Base-by-base conservation (phyloP, 2,797 vertebrate species). In the Ataeniobius toweri region DNA sequence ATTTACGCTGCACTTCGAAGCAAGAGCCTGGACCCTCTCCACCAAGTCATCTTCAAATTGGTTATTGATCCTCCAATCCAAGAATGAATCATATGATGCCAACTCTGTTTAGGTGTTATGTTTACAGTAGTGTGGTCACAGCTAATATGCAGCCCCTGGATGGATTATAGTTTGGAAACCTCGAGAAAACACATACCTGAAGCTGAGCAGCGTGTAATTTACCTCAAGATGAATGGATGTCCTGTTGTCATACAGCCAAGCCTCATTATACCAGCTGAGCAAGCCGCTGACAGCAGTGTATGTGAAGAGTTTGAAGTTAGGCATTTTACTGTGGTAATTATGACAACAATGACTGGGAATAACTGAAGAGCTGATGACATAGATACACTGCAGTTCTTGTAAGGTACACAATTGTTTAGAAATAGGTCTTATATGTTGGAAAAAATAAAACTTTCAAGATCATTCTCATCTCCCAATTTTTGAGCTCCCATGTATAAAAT, bases 61-160 rank as follows among this genome's bases (percentile, higher is more conserved):
- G 93, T 95, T 96, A 95, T 96, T 94, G 95, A 96, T 95, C 94
- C 86, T 86, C 88, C 83, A 88, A 94, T 94, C 86, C 75, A 81
- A 91, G 92, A 94, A 95, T 94, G 90, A 94, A 91, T 93, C 88
- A 91, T 84, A 83, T 36, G 89, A 86, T 88, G 88, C 91, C 85
- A 90, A 51, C 87, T 59, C 79, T 93, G 90, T 92, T 92, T 91
- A 89, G 89, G 86, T 69, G 59, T 76, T 73, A 63, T 77, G 75
- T 91, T 91, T 92, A 93, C 91, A 92, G 92, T 92, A 87, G 80
- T 39, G 73, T 10, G 22, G 74, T 84, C 80, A 41, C 14, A 24
- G 84, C 81, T 84, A 84, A 85, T 86, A 82, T 83, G 86, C 85
- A 83, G 89, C 80, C 75, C 3, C 79, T 68, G 79, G 86, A 91